These are phyloP conservation scores for Poecilia latipinna DNA, from an alignment of 2,113 vertebrate genomes.

Conservation along the genomic window DNA sequence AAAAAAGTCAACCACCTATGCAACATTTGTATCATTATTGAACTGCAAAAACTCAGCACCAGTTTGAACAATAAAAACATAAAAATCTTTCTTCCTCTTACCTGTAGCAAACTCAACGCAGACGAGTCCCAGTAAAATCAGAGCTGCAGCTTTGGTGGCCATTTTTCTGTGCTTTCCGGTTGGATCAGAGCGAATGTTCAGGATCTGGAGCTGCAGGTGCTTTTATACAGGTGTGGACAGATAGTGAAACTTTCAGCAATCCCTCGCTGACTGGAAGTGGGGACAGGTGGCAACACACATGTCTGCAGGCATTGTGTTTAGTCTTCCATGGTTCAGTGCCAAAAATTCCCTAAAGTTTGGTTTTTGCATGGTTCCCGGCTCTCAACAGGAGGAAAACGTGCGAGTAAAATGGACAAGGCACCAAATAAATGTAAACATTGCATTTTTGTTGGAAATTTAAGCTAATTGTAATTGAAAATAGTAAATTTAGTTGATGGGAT, in stretches of 20 bases:
- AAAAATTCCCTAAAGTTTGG: rapidly evolving
- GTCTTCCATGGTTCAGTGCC: constrained; percentile 7
- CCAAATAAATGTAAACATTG: not conserved
- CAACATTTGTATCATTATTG: too few species aligned
- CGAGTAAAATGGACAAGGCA: not conserved
- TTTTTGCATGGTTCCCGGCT: not conserved
- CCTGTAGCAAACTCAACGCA: constrained; percentile 41
- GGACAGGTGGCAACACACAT: not conserved
- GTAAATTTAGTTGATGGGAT: too few species aligned
- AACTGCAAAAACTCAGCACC: too few species aligned
- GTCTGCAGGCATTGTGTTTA: not conserved
- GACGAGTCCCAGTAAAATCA: constrained; percentile 59
- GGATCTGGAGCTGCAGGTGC: constrained; percentile 21
- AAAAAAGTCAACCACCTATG: too few species aligned
- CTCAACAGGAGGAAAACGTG: too few species aligned
- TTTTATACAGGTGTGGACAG: constrained; percentile 52
- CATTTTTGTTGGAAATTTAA: too few species aligned
- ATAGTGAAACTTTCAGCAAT: constrained; percentile 48
- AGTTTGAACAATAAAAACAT: too few species aligned
- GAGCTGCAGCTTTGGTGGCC: constrained; percentile 45
- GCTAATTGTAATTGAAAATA: too few species aligned
- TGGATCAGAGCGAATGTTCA: constrained; percentile 7
- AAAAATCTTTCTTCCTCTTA: constrained; percentile 18
- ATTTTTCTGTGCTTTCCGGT: constrained; percentile 38
- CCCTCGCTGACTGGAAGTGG: constrained; percentile 38